phyloP scores from a whole-genome alignment of 1,140 invertebrate genomes.

The Lepidurus arcticus region DNA sequence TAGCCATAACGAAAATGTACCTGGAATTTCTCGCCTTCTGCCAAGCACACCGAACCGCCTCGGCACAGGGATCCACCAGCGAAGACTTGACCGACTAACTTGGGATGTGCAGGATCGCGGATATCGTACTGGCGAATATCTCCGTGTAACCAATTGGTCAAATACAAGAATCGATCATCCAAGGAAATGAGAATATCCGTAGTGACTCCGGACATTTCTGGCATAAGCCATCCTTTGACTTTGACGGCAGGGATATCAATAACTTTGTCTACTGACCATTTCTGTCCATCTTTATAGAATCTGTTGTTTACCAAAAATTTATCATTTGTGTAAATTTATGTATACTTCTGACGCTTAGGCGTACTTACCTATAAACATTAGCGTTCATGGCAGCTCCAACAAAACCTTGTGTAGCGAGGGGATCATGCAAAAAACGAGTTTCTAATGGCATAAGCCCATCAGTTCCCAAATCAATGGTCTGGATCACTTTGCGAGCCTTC shows the following conservation, averaged over 20 bases:
- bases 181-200: slow-evolving; percentile 91
- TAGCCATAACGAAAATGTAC: too few relatives aligned
- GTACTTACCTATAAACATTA: slow-evolving; percentile 59
- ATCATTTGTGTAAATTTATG: too few relatives aligned
- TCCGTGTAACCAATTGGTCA: slow-evolving; percentile 88
- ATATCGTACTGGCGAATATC: slow-evolving; percentile 95
- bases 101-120: slow-evolving; percentile 69
- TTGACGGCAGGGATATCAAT: slow-evolving; percentile 68
- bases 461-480: slow-evolving; percentile 75
- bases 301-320: slow-evolving; percentile 41
- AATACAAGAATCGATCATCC: slow-evolving; percentile 88
- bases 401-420: slow-evolving; percentile 68
- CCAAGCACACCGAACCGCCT: slow-evolving; percentile 64
- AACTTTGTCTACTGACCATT: slow-evolving; percentile 69
- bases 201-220: slow-evolving; percentile 68
- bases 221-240: slow-evolving; percentile 62
- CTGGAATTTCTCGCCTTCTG: slow-evolving; percentile 53
- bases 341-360: background rate
- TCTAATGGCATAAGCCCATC: slow-evolving; percentile 86
- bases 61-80: slow-evolving; percentile 73
- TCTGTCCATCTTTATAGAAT: slow-evolving; percentile 59
- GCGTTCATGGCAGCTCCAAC: slow-evolving; percentile 75
- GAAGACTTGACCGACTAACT: slow-evolving; percentile 76
- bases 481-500: slow-evolving; percentile 67
- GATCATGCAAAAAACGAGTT: slow-evolving; percentile 88